Conservation (phyloP, 1,140 invertebrate genomes). For the Aphelenchoides besseyi region DNA sequence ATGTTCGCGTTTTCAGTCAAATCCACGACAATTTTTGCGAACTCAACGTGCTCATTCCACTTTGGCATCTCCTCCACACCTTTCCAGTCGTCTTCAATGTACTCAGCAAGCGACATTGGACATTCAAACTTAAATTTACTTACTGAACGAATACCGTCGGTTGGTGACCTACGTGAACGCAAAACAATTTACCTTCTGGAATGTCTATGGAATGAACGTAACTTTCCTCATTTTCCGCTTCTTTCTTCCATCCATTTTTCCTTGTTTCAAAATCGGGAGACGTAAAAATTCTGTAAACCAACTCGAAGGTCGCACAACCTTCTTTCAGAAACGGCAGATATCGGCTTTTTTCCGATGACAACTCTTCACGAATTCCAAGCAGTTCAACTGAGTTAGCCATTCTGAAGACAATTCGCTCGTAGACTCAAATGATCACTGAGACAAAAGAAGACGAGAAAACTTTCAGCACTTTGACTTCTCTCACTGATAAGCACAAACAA, state of each 20-base stretch:
- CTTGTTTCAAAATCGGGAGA: neutral
- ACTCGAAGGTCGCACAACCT: neutral
- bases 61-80: conserved; percentile 22
- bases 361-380: neutral
- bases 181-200: conserved; percentile 15
- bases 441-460: no score
- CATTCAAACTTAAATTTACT: conserved; percentile 16
- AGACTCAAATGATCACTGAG: neutral
- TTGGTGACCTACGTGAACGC: conserved; percentile 23
- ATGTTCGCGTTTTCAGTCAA: conserved; percentile 27
- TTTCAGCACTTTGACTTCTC: no score
- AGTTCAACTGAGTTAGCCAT: conserved; percentile 10
- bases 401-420: neutral
- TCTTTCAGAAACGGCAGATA: neutral
- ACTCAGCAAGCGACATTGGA: conserved; percentile 10
- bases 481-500: no score
- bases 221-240: conserved; percentile 7
- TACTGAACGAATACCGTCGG: no score
- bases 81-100: conserved; percentile 17
- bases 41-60: conserved; percentile 26
- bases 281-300: neutral
- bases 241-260: conserved; percentile 23
- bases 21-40: neutral
- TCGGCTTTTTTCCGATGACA: neutral
- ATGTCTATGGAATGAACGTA: conserved; percentile 23